Evolutionary conservation across 1,140 invertebrate genomes (phyloP), one percentile per base, ranked within the genome.

Genomic region (Drosophila biarmipes): DNA sequence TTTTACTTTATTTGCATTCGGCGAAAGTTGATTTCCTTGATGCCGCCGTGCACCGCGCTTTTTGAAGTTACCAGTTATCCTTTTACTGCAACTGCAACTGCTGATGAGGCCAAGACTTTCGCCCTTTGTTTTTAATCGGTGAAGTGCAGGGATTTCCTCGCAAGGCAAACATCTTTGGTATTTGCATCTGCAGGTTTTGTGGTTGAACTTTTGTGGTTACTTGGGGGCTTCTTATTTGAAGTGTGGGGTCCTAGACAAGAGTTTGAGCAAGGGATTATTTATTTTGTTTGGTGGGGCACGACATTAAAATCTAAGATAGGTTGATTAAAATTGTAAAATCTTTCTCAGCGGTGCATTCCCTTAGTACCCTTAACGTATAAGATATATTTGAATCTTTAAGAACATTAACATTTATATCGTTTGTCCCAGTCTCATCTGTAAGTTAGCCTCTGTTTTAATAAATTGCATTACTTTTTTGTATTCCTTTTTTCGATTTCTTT

Each of bases 41-140:
- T 55, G 48, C 48, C 62, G 49, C 46, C 48, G 29, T 31, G 29
- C 24, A 11, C 24, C 31, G 27, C 21, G 48, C 66, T 69, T 69
- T 69, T 69, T 69, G 62, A 69, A 68, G 49, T 68, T 55, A 11
- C 40, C 49, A 68, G 49, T 38, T 68, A 68, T 68, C 66, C 66
- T 45, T 52, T 69, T 46, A 27, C 57, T 45, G 61, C 57, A 40
- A 67, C 63, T 67, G 58, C 45, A 34, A 64, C 27, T 66, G 63
- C 48, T 69, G 63, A 68, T 38, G 64, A 69, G 63, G 64, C 63
- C 64, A 69, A 69, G 67, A 69, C 63, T 37, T 27, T 34, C 38
- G 64, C 67, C 52, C 61, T 80, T 85, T 84, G 62, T 80, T 84
- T 84, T 84, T 80, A 84, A 84, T 84, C 80, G 80, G 62, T 49